These are phyloP conservation scores for Channa striata DNA, from an alignment of 2,797 vertebrate genomes.

Conservation along the genomic window DNA sequence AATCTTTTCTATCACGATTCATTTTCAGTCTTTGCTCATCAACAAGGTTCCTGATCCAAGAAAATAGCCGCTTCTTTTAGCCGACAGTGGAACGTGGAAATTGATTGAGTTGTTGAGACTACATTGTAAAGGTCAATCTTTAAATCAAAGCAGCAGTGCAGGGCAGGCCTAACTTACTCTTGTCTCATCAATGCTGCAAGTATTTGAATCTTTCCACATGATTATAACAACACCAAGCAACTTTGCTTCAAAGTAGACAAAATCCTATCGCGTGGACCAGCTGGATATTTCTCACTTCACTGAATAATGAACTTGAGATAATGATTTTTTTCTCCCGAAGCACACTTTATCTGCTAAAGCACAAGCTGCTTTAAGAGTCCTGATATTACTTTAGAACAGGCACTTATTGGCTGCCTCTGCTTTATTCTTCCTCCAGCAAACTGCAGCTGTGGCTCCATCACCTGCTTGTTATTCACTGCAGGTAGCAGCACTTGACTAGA, in stretches of 20 bases:
- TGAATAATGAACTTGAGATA: conserved; percentile 45
- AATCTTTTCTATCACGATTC: not conserved
- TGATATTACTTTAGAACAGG: conserved; percentile 41
- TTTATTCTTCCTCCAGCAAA: conserved; percentile 22
- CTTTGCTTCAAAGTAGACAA: conserved; percentile 8
- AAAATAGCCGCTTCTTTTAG: not conserved
- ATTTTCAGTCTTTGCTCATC: not conserved
- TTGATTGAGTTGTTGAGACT: conserved; percentile 1
- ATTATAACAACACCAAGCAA: conserved; percentile 8
- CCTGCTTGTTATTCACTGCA: conserved; percentile 64
- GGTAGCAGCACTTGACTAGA: conserved; percentile 47
- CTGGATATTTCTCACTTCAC: conserved; percentile 31
- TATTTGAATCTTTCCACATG: not conserved
- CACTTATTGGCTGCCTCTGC: conserved; percentile 2
- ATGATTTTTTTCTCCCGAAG: conserved; percentile 21
- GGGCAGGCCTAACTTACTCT: not conserved
- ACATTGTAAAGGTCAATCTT: conserved; percentile 34
- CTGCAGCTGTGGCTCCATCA: conserved; percentile 33
- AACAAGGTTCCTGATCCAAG: not conserved
- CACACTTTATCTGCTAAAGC: conserved; percentile 28
- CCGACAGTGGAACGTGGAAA: conserved; percentile 3
- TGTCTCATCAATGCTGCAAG: not conserved
- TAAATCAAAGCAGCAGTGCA: conserved; percentile 24
- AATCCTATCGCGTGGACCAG: conserved; percentile 14
- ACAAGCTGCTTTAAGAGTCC: conserved; percentile 34